Base-by-base conservation (phyloP, 2,888 invertebrate genomes). In the Itoplectis maculator region DNA sequence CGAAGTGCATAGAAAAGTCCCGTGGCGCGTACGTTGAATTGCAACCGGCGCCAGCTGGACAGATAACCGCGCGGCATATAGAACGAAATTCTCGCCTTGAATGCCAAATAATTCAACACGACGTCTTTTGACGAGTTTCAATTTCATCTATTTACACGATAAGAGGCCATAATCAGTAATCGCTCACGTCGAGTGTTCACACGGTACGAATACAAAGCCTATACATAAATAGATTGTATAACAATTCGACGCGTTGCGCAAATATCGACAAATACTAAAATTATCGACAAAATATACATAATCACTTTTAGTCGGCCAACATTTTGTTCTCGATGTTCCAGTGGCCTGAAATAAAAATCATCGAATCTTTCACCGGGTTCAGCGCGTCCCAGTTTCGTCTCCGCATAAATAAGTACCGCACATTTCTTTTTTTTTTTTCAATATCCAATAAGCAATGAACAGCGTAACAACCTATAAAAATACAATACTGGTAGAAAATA, bases 71-170 rank as follows among this genome's bases (percentile, higher is more conserved):
- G 47, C 20, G 9, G 63, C 15, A 20, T 63, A 20, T 42, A 47
- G n/a, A 65, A 65, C n/a, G 23, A 45, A 65, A 65, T 65, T 20
- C 47, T 15, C 20, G 20, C 18, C 9, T 23, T 69, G 69, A 69
- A 54, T 69, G 37, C n/a, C 29, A 54, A 54, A 40, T 29, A 29
- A 5, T 23, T 11, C 11, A 13, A 56, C 23, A 29, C 9, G 8
- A 40, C 23, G 9, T 4, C n/a, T n/a, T 42, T 69, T 69, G 13
- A 69, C 69, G 40, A 69, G 13, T 54, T 56, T 40, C 15, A 29
- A 45, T 70, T 70, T 42, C 40, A 70, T 70, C 20, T 70, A 70
- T 70, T 70, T 69, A 68, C 51, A 51, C 13, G 68, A 51, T 51
- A 68, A 68, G 35, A 15, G 37, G 18, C 49, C 11, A 37, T 51